Evolutionary conservation across 2,113 vertebrate species (phyloP).

Genomic region (Pachyramphus minor): DNA sequence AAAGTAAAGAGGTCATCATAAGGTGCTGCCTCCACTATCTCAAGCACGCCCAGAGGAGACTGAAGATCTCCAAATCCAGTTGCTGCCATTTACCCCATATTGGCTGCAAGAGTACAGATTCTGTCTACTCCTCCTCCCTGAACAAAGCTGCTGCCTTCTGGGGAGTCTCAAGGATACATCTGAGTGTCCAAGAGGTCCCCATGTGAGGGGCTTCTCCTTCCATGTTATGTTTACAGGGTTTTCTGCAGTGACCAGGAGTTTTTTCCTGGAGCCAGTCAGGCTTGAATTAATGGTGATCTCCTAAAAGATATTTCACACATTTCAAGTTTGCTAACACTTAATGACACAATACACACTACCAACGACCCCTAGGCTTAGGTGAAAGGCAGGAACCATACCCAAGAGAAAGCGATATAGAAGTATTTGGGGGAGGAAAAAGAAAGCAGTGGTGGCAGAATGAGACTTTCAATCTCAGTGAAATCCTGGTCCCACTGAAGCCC

Average conservation of each 20-base stretch:
- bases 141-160: not conserved
- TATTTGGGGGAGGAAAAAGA: not conserved
- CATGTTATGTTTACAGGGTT: not conserved
- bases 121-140: not conserved
- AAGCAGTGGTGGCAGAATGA: not conserved
- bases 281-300: not conserved
- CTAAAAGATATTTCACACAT: not conserved
- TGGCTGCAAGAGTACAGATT: not conserved
- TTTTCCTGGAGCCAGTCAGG: not conserved
- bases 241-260: not conserved
- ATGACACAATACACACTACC: not conserved
- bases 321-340: not conserved
- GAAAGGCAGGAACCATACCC: not conserved
- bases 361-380: not conserved
- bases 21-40: not conserved
- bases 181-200: not conserved
- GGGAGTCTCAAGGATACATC: not conserved
- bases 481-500: not conserved
- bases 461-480: not conserved
- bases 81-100: not conserved
- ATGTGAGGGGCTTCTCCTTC: not conserved
- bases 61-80: not conserved
- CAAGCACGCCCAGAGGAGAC: not conserved
- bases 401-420: not conserved
- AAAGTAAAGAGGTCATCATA: not conserved